phyloP scores from a whole-genome alignment of 2,113 vertebrate genomes.

The Gallinago paraguaiae region DNA sequence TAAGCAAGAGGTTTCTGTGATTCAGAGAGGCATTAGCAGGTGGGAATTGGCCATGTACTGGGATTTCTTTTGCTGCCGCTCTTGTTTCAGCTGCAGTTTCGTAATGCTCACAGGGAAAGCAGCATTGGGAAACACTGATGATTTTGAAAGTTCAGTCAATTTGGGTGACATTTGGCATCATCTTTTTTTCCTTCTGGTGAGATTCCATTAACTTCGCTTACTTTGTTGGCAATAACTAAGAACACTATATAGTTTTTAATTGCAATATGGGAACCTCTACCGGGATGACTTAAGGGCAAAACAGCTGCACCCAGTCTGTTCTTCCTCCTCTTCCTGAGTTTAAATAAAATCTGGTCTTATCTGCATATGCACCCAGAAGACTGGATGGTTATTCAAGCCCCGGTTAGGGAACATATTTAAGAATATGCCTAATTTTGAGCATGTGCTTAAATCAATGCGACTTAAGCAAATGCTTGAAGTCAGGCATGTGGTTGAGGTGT shows the following conservation, averaged over 20 bases:
- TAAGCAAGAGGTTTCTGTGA: background rate
- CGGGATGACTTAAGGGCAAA: constrained; percentile 35
- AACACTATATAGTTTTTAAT: background rate
- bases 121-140: background rate
- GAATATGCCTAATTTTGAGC: constrained; percentile 59
- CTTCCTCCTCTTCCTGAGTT: background rate
- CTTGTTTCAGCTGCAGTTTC: background rate
- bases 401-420: constrained; percentile 27
- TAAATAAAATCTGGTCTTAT: constrained; percentile 27
- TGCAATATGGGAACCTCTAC: constrained; percentile 1
- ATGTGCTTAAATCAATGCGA: constrained; percentile 49
- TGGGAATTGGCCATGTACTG: background rate
- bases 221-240: background rate
- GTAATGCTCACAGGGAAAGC: background rate
- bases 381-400: constrained; percentile 32
- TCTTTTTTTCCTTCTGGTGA: constrained; percentile 17
- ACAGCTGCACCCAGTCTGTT: constrained; percentile 20
- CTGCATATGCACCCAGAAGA: constrained; percentile 34
- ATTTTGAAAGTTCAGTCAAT: constrained; percentile 26
- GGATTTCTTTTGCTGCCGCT: background rate
- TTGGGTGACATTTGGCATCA: constrained; percentile 9
- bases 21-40: background rate
- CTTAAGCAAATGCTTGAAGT: constrained; percentile 70
- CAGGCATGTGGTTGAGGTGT: constrained; percentile 63
- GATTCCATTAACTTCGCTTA: background rate